Evolutionary conservation across 2,888 invertebrate genomes (phyloP), one percentile per base, ranked within the genome.

Genomic region (Thera britannica): DNA sequence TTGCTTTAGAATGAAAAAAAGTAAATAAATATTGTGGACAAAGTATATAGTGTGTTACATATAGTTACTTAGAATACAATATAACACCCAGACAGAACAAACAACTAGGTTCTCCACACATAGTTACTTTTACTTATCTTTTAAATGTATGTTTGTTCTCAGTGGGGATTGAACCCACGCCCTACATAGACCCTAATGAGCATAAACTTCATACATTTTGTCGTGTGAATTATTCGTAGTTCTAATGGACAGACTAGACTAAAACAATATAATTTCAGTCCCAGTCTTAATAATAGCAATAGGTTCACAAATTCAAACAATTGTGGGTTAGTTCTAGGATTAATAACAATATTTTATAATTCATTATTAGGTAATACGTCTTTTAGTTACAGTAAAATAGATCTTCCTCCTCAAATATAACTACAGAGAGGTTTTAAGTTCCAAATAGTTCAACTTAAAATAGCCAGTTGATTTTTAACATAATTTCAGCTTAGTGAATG

Each of bases 331-430:
- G 67, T 65, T 58, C 60, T 60, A 64, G 57, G 36, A 23, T 58
- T 65, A 71, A 70, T 79, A 83, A 77, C 81, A 81, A 77, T 69
- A 81, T 65, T 56, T 51, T 46, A 74, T 67, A 71, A 59, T 68
- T 67, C 67, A 41, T 58, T 63, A 61, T 57, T 65, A 55, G 70
- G 35, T 73, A 68, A 72, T 44, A 66, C 67, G 68, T 72, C 68
- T 73, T 75, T 74, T 67, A 60, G 58, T 67, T 68, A 67, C 58
- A 66, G 54, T 62, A 67, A 70, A 70, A 68, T 68, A 71, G 69
- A 69, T 71, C 66, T 71, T 58, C 68, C 58, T 72, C 71, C 67
- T 71, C 67, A 61, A 55, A 60, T 57, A 56, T 55, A 65, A 62
- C 60, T 61, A 60, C 44, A 64, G 51, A 54, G 56, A 54, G 54